phyloP scores from a whole-genome alignment of 2,113 vertebrate species.

The Perca schrenkii region DNA sequence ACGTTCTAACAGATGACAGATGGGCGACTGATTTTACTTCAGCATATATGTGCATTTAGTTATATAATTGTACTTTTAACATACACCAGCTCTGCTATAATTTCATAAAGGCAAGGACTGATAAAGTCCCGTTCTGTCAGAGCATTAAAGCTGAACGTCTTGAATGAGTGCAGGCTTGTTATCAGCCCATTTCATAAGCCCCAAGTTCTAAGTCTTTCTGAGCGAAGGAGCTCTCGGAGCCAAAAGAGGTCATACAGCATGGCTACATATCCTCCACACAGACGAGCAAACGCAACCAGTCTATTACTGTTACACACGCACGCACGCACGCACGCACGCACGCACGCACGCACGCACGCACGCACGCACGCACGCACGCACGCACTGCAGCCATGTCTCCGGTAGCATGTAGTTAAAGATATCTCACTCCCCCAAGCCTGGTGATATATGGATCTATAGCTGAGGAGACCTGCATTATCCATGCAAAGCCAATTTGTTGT shows the following conservation, averaged over 20 bases:
- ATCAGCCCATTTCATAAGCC: constrained; percentile 50
- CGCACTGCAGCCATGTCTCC: constrained; percentile 29
- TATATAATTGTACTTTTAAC: constrained; percentile 64
- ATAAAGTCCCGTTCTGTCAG: constrained; percentile 30
- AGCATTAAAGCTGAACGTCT: constrained; percentile 45
- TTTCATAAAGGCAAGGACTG: constrained; percentile 34
- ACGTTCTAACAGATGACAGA: constrained; percentile 57
- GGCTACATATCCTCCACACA: constrained; percentile 31
- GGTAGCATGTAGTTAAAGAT: constrained; percentile 43
- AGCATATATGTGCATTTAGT: constrained; percentile 52
- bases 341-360: neutral
- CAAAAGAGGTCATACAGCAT: constrained; percentile 55
- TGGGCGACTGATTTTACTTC: constrained; percentile 56
- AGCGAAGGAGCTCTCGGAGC: constrained; percentile 45
- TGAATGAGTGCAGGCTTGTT: constrained; percentile 23
- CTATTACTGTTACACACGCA: neutral
- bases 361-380: neutral
- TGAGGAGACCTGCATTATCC: constrained; percentile 71
- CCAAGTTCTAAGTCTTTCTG: constrained; percentile 33
- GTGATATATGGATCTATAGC: constrained; percentile 63
- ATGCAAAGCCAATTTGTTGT: constrained; percentile 73
- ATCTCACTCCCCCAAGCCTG: constrained; percentile 29
- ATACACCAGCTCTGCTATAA: constrained; percentile 29
- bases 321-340: neutral
- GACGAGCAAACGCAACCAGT: constrained; percentile 34